Evolutionary conservation across 2,888 invertebrate species (phyloP), one percentile per base, ranked within the genome.

Genomic region (Mythimna lalbum): DNA sequence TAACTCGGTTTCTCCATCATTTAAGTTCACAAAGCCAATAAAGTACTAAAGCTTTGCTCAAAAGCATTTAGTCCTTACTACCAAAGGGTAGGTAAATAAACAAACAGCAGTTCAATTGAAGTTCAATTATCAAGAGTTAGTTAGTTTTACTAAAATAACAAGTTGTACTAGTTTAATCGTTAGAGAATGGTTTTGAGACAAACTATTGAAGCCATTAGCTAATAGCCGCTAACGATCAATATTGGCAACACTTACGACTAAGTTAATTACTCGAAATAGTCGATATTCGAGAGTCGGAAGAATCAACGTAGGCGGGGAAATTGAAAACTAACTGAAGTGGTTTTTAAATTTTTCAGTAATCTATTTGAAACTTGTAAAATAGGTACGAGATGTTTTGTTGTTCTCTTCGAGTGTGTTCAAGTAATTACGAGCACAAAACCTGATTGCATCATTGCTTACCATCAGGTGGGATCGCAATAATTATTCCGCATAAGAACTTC

Each of bases 171-270:
- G 73, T 63, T 56, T 62, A 59, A 65, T 62, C 39, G 62, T 57
- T 14, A 36, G 19, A 19, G 50, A 57, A 5, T 21, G 31, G 33
- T 47, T 74, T 78, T 19, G 19, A 80, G 64, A 56, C 14, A 5
- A 56, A 60, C 59, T 74, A 69, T 60, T 21, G 55, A 53, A 31
- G 33, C 56, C 36, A 59, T 23, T 23, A 21, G 27, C 36, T 70
- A 80, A 66, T 76, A 80, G 63, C 52, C 31, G 21, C 62, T 65
- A 78, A 80, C 60, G 66, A 61, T 60, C 65, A 49, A 63, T 66
- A 27, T 63, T 76, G 55, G 39, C n/a, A 55, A 56, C 65, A 31
- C 47, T 74, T 59, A 47, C 59, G 56, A 55, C 62, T 56, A 50
- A 75, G 31, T 75, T 69, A 75, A 75, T 78, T 66, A 69, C 53